Evolutionary conservation across 2,888 invertebrate genomes (phyloP).

Genomic region (Drosophila anceps): DNA sequence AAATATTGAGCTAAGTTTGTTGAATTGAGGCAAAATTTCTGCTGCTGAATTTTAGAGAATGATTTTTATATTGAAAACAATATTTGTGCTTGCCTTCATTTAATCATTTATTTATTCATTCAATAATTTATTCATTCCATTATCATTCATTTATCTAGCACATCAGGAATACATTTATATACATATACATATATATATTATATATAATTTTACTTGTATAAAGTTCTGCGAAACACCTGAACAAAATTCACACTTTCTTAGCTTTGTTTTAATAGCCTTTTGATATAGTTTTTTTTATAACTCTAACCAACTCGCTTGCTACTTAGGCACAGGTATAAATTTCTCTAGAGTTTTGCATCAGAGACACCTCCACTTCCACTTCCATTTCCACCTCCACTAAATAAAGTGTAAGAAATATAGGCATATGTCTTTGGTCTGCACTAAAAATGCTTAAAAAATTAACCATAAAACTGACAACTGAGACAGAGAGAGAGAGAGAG

Average conservation of each 20-base stretch:
- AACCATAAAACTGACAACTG: conserved; percentile 26
- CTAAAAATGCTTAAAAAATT: conserved; percentile 12
- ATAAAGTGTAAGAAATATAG: conserved; percentile 10
- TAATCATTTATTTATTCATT: background rate
- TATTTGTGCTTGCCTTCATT: background rate
- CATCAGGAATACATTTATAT: background rate
- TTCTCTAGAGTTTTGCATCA: background rate
- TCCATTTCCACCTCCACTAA: background rate
- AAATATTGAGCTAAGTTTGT: background rate
- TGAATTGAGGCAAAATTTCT: background rate
- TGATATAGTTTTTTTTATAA: background rate
- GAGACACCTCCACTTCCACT: background rate
- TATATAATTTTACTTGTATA: background rate
- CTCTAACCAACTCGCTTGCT: background rate
- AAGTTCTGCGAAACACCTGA: background rate
- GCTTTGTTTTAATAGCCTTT: background rate
- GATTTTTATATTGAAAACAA: background rate
- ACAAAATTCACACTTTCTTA: background rate
- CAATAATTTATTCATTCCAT: background rate
- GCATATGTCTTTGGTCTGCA: conserved; percentile 5
- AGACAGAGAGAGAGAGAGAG: background rate
- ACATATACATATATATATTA: background rate
- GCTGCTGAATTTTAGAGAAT: background rate
- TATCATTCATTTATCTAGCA: background rate
- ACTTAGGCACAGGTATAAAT: background rate